Base-by-base conservation (phyloP, 2,797 vertebrate species). In the Natrix natrix region DNA sequence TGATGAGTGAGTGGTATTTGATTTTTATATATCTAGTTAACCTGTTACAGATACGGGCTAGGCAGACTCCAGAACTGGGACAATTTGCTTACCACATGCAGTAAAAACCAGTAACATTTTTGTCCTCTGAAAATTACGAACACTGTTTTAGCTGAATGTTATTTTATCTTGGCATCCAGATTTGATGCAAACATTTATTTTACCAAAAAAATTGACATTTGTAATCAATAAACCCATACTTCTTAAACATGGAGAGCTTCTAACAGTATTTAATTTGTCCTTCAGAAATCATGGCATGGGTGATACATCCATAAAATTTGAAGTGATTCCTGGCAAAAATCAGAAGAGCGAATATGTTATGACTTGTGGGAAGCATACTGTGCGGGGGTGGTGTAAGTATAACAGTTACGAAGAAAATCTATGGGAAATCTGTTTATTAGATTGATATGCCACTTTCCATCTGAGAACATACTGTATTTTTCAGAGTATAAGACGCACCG, bases 261-360 rank as follows among this genome's bases (percentile, higher is more conserved):
- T 0, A 63, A 10, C 94, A 60, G 26, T 92, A 86, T 0, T 92
- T 87, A 4, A 88, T 96, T 74, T 97, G 17, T 97, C 83, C 94
- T 94, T 92, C 96, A 99, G 99, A 99, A 99, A 99, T 96, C 99
- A 99, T 61, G 99, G 99, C 93, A 99, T 99, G 99, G 99, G 99
- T 95, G 99, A 99, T 96, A 99, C 99, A 91, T 99, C 98, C 97
- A 99, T 99, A 94, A 99, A 99, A 96, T 99, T 99, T 97, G 99
- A 99, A 98, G 99, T 99, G 97, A 99, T 99, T 96, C 99, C 99
- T 89, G 99, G 99, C 95, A 99, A 99, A 97, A 99, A 99, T 98
- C 99, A 99, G 98, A 99, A 99, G 98, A 99, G 99, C 37, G 99
- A 99, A 98, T 99, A 99, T 5, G 98, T 99, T 94, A 99, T 99